Evolutionary conservation across 2,113 vertebrate species (phyloP).

Genomic region (Psilopsiagon aymara): DNA sequence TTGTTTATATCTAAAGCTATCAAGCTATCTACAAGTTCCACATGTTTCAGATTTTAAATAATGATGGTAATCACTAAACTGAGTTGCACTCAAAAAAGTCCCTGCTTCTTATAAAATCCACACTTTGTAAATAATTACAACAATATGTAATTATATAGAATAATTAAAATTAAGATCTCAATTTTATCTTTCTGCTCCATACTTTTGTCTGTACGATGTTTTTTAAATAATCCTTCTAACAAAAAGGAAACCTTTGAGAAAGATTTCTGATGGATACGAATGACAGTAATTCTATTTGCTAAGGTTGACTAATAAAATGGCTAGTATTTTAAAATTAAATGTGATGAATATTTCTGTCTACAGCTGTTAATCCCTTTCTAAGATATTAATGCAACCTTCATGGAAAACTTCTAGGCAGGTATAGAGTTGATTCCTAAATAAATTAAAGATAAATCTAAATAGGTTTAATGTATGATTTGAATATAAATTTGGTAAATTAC

Average conservation of each 20-base stretch:
- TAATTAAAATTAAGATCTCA: constrained; percentile 40
- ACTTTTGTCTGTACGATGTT: not conserved
- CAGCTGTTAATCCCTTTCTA: constrained; percentile 59
- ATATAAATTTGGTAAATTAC: not conserved
- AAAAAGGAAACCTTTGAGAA: not conserved
- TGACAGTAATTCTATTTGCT: constrained; percentile 5
- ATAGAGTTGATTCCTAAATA: constrained; percentile 53
- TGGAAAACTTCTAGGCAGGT: constrained; percentile 23
- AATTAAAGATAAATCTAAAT: constrained; percentile 51
- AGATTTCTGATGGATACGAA: not conserved
- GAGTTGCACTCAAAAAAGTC: not conserved
- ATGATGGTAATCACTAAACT: constrained; percentile 15
- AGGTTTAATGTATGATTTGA: constrained; percentile 31
- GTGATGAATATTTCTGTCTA: constrained; percentile 57
- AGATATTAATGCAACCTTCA: constrained; percentile 50
- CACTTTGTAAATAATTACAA: constrained; percentile 18
- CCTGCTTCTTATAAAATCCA: constrained; percentile 16
- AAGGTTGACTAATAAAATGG: constrained; percentile 14
- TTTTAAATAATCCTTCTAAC: not conserved
- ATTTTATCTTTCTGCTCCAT: not conserved
- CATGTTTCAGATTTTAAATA: constrained; percentile 11
- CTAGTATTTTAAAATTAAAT: constrained; percentile 46
- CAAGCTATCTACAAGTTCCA: not conserved
- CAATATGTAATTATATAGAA: constrained; percentile 1
- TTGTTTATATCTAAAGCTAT: not conserved